Evolutionary conservation across 2,797 vertebrate species (phyloP), one percentile per base, ranked within the genome.

Genomic region (Gallirallus australis): DNA sequence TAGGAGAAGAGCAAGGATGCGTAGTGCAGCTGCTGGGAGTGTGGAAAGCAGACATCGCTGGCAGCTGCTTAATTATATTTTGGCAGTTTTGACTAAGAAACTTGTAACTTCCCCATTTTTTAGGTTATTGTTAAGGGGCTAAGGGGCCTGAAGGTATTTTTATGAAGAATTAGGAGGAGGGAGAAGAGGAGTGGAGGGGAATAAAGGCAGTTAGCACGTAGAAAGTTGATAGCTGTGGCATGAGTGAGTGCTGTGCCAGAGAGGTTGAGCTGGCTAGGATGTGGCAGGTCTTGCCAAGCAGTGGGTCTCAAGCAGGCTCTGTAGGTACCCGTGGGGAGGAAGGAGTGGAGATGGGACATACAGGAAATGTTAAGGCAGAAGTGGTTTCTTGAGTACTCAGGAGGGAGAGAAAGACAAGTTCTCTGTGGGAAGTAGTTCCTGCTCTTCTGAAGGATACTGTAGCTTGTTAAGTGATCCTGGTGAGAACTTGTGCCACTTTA

Each of bases 21-120:
- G 14, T 13, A 80, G 56, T 45, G n/a, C 50, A 82, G 56, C 81
- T 86, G 56, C 23, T 73, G 61, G 57, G 35, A 82, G 12, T 64
- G 33, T 12, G n/a, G 60, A 60, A 63, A 82, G 45, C 48, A 89
- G 89, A 63, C 25, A 48, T 82, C 23, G 31, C 53, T 50, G 61
- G 45, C 79, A 85, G 78, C 66, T 89, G 61, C 69, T 81, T 91
- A 81, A 88, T 93, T 95, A 25, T 31, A 39, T 79, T 75, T 93
- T 94, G 47, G 63, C 63, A 69, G 24, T 68, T 94, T 94, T 93
- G 69, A 28, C 61, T 72, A 6, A 31, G 77, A 81, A 81, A 23
- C 4, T 19, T 0, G 0, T 81, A 86, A 82, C 80, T 87, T 80
- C 16, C 73, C 21, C 37, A 10, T 54, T 82, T 87, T 65, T n/a